Conservation (phyloP, 2,888 invertebrate species). For the Meta bourneti region DNA sequence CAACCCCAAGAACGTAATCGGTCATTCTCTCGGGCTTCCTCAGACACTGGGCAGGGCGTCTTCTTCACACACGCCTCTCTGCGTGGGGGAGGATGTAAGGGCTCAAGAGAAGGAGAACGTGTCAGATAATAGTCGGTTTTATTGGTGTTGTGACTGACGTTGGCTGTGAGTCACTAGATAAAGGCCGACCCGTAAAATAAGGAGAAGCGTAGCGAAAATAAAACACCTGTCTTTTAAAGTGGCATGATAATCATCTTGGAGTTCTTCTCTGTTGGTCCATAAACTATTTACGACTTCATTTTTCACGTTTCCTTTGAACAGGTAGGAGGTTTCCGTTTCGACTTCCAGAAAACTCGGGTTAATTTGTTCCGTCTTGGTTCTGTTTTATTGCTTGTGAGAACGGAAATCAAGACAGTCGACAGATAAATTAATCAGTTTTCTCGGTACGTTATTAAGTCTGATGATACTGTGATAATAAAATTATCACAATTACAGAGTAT, state of each 20-base stretch:
- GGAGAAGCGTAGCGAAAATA: background rate
- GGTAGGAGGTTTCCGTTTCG: background rate
- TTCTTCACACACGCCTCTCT: too few relatives aligned
- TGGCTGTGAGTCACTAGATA: slow-evolving; percentile 10
- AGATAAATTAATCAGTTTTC: too few relatives aligned
- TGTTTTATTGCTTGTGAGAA: background rate
- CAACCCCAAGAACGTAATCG: background rate
- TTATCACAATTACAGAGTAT: too few relatives aligned
- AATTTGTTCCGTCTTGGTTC: background rate
- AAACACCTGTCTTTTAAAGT: slow-evolving; percentile 44
- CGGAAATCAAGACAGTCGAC: too few relatives aligned
- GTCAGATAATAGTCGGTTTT: slow-evolving; percentile 50
- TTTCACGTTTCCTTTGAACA: slow-evolving; percentile 9
- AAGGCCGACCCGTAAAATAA: slow-evolving; percentile 22
- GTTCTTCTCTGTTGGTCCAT: background rate
- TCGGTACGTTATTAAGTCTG: too few relatives aligned
- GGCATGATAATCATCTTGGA: slow-evolving; percentile 44
- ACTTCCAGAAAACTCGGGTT: background rate
- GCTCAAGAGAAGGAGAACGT: slow-evolving; percentile 16
- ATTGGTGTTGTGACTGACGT: slow-evolving; percentile 34
- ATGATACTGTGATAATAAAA: too few relatives aligned
- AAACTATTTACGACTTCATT: slow-evolving; percentile 44
- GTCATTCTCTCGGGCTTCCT: background rate
- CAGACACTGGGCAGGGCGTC: too few relatives aligned
- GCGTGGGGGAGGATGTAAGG: background rate